Percentiles rank a stretch among this genome's conserved stretches.
Evolutionary conservation across 2,888 invertebrate genomes (phyloP).

Genomic region (Cenopis cana): DNA sequence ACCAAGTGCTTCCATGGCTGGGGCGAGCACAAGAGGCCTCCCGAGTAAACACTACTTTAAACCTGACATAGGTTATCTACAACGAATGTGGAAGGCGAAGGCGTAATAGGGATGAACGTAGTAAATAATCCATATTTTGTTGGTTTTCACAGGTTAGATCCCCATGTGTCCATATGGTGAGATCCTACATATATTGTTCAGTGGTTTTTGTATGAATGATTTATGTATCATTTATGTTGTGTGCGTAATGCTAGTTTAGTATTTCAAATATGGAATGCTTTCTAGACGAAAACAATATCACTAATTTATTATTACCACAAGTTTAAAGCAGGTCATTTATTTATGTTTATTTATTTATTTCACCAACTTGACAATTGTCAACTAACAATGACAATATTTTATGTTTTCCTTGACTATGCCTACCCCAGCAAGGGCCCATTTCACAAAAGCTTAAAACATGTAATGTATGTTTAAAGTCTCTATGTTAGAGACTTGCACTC

Average conservation of each 20-base stretch:
- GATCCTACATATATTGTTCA: background rate
- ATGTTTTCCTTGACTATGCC: too few species aligned
- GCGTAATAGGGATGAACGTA: background rate
- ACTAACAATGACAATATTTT: too few species aligned
- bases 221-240: background rate
- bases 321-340: too few species aligned
- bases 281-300: too few species aligned
- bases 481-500: too few species aligned
- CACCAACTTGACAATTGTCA: too few species aligned
- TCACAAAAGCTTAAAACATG: too few species aligned
- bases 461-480: too few species aligned
- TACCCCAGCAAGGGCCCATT: background rate
- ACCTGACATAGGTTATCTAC: constrained; percentile 13
- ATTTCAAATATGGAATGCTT: background rate
- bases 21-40: constrained; percentile 94
- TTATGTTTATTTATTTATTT: too few species aligned
- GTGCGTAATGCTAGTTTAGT: background rate
- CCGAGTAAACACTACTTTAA: constrained; percentile 82
- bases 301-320: too few species aligned
- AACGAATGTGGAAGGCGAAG: background rate
- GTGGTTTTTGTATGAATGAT: background rate
- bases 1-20: constrained; percentile 99
- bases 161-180: background rate
- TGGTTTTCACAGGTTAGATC: background rate
- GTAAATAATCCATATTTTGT: background rate